phyloP scores from a whole-genome alignment of 1,140 invertebrate species.

The Drosophila pandora region DNA sequence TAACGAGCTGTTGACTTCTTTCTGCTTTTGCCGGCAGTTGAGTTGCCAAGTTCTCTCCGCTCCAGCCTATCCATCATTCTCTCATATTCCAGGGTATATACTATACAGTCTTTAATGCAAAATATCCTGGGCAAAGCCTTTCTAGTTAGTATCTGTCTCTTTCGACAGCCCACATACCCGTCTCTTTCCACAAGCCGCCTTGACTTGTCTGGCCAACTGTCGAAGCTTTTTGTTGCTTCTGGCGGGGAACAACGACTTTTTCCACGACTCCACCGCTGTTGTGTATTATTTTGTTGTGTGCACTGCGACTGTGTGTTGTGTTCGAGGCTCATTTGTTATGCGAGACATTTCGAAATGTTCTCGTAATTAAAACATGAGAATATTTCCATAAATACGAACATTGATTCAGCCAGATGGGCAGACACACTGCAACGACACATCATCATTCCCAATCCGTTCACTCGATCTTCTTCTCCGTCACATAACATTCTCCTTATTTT shows the following conservation, averaged over 20 bases:
- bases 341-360: constrained; percentile 56
- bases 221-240: constrained; percentile 16
- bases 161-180: background rate
- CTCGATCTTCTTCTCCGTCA: constrained; percentile 6
- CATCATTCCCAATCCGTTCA: constrained; percentile 35
- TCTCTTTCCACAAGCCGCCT: background rate
- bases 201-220: constrained; percentile 52
- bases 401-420: constrained; percentile 29
- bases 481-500: background rate
- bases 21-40: constrained; percentile 68
- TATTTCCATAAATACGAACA: constrained; percentile 73
- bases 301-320: background rate
- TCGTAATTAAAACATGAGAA: constrained; percentile 70
- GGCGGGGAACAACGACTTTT: background rate
- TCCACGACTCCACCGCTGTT: background rate
- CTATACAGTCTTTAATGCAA: constrained; percentile 15
- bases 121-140: constrained; percentile 37
- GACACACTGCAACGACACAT: constrained; percentile 39
- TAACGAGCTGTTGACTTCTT: constrained; percentile 83
- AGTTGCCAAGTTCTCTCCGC: constrained; percentile 47
- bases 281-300: background rate
- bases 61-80: constrained; percentile 25
- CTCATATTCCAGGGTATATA: constrained; percentile 15
- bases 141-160: constrained; percentile 24
- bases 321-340: constrained; percentile 59